Evolutionary conservation across 1,140 invertebrate genomes (phyloP), one percentile per base, ranked within the genome.

Genomic region (Solenopsis invicta): DNA sequence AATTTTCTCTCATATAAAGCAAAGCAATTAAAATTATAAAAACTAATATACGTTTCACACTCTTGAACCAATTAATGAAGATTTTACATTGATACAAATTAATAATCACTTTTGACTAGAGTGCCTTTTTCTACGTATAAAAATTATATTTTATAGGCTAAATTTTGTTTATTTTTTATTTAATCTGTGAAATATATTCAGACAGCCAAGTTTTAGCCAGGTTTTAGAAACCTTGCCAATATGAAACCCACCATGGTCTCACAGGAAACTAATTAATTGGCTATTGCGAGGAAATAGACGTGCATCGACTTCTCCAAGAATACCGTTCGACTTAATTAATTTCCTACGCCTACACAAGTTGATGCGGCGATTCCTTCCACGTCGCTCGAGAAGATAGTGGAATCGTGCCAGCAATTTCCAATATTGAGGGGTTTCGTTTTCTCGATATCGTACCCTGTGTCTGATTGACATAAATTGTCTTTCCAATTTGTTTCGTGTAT

Each of bases 231-330:
- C 13, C 4, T 21, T 37, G 29, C 24, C 52, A 87, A 72, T 37
- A 0, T 71, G 0, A 18, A 24, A 48, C 41, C 52, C 24, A 45
- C 52, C 13, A 2, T n/a, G 21, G n/a, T 62, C 34, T 13, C 13
- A 45, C 41, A 66, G 61, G 45, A 87, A 89, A 90, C 89, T 87
- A 87, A 89, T 90, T 90, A 90, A 89, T 89, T 87, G 88, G 24
- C 62, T 13, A 45, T 37, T 52, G 76, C 69, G 56, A 21, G 64
- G 37, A 80, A 80, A 86, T 78, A n/a, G 54, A 54, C 67, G 84
- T 62, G 56, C 74, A 64, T 87, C 74, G 87, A 67, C 85, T 75
- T 87, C 29, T 71, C n/a, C 34, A 50, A 64, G 76, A 82, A 82
- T 90, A 89, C 61, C 24, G 61, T 59, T 61, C 64, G 61, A 41